phyloP scores from a whole-genome alignment of 2,797 vertebrate genomes.

The Falco biarmicus region DNA sequence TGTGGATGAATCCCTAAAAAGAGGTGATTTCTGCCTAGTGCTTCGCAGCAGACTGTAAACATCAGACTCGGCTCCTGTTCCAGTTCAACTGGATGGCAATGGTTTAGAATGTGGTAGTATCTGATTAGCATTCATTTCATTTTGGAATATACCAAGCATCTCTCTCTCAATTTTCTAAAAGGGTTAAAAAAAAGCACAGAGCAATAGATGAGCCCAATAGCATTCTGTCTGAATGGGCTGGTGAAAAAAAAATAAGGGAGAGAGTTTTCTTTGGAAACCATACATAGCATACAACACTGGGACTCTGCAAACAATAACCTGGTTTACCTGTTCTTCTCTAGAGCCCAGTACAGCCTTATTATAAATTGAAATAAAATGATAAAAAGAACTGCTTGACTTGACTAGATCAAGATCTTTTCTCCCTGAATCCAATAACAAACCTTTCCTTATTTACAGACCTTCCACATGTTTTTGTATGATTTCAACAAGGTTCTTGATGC shows the following conservation, averaged over 20 bases:
- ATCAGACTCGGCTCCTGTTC: background rate
- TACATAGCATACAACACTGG: background rate
- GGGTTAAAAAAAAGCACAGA: background rate
- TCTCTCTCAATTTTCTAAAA: background rate
- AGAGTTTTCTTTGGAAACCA: background rate
- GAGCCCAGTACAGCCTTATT: background rate
- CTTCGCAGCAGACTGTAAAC: background rate
- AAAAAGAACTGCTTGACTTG: background rate
- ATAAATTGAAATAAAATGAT: background rate
- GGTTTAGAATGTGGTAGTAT: background rate
- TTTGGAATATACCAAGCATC: background rate
- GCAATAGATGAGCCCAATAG: background rate
- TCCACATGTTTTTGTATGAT: conserved; percentile 94
- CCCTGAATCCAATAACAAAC: background rate
- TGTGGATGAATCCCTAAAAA: background rate
- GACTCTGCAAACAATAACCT: background rate
- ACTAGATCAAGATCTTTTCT: background rate
- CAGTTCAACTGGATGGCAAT: background rate
- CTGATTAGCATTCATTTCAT: background rate
- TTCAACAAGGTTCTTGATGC: conserved; percentile 96
- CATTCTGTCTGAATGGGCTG: background rate
- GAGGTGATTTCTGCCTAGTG: background rate
- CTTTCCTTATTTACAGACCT: conserved; percentile 77
- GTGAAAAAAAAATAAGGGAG: background rate
- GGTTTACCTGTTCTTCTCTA: background rate